These are phyloP conservation scores for Gymnoscopelus microlampas DNA, from an alignment of 2,797 vertebrate genomes.

Conservation along the genomic window DNA sequence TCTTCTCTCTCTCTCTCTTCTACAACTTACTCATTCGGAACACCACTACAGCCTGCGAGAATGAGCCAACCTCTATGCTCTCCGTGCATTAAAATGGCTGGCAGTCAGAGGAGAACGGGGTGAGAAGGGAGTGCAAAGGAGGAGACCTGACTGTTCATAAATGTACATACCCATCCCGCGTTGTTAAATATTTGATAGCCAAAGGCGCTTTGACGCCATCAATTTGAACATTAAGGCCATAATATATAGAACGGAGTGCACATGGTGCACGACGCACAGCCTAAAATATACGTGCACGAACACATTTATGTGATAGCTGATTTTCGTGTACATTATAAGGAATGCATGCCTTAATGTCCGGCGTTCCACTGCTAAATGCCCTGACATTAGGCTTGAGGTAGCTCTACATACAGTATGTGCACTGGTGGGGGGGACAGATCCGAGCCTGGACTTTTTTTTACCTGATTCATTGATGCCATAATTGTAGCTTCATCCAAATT, in stretches of 20 bases:
- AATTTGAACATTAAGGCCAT: conserved; percentile 64
- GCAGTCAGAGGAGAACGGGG: conserved; percentile 40
- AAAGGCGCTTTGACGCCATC: conserved; percentile 67
- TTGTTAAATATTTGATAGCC: conserved; percentile 76
- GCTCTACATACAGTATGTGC: no score
- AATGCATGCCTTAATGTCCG: conserved; percentile 20
- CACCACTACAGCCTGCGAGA: conserved; percentile 65
- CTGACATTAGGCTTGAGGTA: neutral
- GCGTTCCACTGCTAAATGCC: conserved; percentile 41
- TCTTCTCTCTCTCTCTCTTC: conserved; percentile 15
- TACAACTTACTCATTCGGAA: conserved; percentile 71
- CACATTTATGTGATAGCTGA: conserved; percentile 52
- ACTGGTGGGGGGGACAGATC: no score
- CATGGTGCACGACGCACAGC: conserved; percentile 21
- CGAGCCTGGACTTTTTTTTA: no score
- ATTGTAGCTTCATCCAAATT: no score
- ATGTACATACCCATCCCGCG: conserved; percentile 45
- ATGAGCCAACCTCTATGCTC: conserved; percentile 33
- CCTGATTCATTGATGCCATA: no score
- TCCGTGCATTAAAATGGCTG: conserved; percentile 33
- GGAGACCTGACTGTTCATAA: conserved; percentile 56
- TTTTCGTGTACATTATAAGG: conserved; percentile 33
- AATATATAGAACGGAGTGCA: conserved; percentile 46
- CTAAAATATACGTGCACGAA: conserved; percentile 46
- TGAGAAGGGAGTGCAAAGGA: conserved; percentile 31